phyloP scores from a whole-genome alignment of 2,888 invertebrate species.

The Acholoe squamosa region DNA sequence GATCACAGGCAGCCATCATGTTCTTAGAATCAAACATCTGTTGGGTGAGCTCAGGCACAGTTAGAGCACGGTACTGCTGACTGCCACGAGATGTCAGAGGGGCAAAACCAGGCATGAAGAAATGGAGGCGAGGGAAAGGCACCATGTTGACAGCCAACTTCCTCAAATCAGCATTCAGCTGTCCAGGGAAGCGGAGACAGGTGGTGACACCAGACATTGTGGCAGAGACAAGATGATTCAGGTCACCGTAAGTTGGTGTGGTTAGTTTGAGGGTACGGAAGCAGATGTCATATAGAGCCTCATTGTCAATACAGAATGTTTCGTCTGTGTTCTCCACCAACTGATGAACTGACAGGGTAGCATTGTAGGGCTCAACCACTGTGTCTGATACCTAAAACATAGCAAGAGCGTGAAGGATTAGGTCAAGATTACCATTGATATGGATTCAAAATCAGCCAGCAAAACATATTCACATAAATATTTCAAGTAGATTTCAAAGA shows the following conservation, averaged over 20 bases:
- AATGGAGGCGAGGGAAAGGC: slow-evolving; percentile 93
- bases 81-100: slow-evolving; percentile 58
- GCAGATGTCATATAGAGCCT: slow-evolving; percentile 62
- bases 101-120: slow-evolving; percentile 91
- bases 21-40: slow-evolving; percentile 63
- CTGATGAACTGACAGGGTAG: slow-evolving; percentile 59
- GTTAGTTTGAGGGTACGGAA: slow-evolving; percentile 60
- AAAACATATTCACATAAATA: no score
- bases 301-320: slow-evolving; percentile 62
- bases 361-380: slow-evolving; percentile 69
- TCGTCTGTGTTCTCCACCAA: slow-evolving; percentile 62
- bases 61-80: slow-evolving; percentile 63
- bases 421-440: no score
- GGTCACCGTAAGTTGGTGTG: slow-evolving; percentile 59
- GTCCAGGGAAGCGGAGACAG: slow-evolving; percentile 62
- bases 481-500: no score
- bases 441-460: no score
- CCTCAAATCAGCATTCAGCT: slow-evolving; percentile 57
- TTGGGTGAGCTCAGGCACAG: slow-evolving; percentile 62
- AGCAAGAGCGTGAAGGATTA: no score
- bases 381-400: slow-evolving; percentile 86
- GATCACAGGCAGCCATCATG: slow-evolving; percentile 63
- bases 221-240: slow-evolving; percentile 61
- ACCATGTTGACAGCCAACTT: slow-evolving; percentile 62
- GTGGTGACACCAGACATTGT: slow-evolving; percentile 62